Conservation (phyloP, 2,888 invertebrate genomes). For the Tholera decimalis region DNA sequence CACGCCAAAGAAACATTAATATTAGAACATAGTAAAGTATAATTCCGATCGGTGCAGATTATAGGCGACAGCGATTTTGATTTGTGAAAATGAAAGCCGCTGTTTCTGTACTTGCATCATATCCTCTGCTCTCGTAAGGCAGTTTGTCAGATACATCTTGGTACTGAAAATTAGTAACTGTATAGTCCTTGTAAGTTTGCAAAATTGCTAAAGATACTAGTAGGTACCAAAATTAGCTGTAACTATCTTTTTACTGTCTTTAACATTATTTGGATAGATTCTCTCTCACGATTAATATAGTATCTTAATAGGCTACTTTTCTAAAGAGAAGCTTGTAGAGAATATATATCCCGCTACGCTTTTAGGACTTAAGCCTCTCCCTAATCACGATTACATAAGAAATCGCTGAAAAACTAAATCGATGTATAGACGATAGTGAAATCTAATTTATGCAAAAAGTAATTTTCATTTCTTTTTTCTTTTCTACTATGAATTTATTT, state of each 20-base stretch:
- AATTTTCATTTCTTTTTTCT: constrained; percentile 62
- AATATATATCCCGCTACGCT: constrained; percentile 19
- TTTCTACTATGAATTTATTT: constrained; percentile 34
- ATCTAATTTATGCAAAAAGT: constrained; percentile 64
- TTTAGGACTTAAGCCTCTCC: constrained; percentile 21
- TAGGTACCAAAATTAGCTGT: too few relatives aligned
- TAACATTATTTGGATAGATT: too few relatives aligned
- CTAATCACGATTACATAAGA: constrained; percentile 58
- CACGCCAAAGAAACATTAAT: constrained; percentile 89
- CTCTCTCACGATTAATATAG: too few relatives aligned
- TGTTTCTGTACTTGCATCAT: too few relatives aligned
- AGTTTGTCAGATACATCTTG: too few relatives aligned
- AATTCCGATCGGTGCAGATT: constrained; percentile 51
- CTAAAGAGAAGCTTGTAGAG: too few relatives aligned
- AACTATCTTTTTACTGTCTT: too few relatives aligned
- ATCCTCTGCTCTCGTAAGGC: too few relatives aligned
- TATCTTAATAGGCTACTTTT: too few relatives aligned
- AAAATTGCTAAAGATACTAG: too few relatives aligned
- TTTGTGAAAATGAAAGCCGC: accelerated
- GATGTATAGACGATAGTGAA: constrained; percentile 63
- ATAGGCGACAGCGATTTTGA: constrained; percentile 48
- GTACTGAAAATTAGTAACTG: too few relatives aligned
- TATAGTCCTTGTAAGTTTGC: too few relatives aligned
- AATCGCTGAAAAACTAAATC: constrained; percentile 66
- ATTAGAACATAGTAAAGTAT: constrained; percentile 81